Evolutionary conservation across 2,888 invertebrate species (phyloP), one percentile per base, ranked within the genome.

Genomic region (Halocaridina rubra): DNA sequence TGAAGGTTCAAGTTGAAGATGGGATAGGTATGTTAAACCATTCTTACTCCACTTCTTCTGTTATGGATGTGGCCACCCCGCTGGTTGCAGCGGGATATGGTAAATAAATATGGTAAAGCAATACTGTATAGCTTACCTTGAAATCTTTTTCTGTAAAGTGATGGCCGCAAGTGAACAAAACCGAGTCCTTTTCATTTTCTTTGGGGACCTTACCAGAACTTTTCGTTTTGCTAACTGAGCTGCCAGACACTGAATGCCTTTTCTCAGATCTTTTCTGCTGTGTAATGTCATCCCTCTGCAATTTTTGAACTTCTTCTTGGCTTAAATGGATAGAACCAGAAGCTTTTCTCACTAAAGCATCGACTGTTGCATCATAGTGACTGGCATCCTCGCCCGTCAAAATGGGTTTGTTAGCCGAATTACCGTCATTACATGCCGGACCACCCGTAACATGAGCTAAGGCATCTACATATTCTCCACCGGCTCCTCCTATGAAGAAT

Each of bases 81-180:
- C n/a, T n/a, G n/a, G n/a, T n/a, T n/a, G n/a, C n/a, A n/a, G n/a
- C n/a, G n/a, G n/a, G n/a, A n/a, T n/a, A n/a, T n/a, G n/a, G n/a
- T n/a, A n/a, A n/a, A n/a, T n/a, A n/a, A n/a, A n/a, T n/a, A n/a
- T n/a, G n/a, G n/a, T n/a, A n/a, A n/a, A n/a, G n/a, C n/a, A n/a
- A n/a, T n/a, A n/a, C n/a, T 2, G 29, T 22, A 22, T n/a, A 64
- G 32, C 22, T 59, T 75, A 86, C 86, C 86, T 84, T 74, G 64
- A 86, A 86, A 32, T 86, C 86, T 32, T 80, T 86, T 19, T 74
- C 46, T 22, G 86, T 86, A 71, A 86, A 86, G 59, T 86, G 86
- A 74, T 86, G 86, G 3, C 86, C 86, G 30, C 86, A 86, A 13
- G 86, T 86, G 30, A 86, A 86, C 27, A 86, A 46, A 4, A 86